A percentile compares a stretch with the other conserved stretches of the same genome.
Conservation (phyloP, 2,888 invertebrate genomes). For the Lithophane leautieri region DNA sequence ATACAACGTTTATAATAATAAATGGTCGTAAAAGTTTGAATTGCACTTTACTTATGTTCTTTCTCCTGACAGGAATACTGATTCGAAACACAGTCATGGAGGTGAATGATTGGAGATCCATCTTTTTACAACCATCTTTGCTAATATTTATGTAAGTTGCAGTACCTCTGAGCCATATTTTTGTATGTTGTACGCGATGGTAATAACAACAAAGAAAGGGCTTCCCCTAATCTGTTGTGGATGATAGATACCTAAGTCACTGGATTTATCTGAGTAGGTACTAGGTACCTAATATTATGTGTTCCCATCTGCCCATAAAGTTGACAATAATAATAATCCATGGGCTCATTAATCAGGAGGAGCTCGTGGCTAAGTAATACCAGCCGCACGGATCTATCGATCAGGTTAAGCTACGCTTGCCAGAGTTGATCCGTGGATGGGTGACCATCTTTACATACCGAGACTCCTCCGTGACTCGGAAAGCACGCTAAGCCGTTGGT, state of each 20-base stretch:
- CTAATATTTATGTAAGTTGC: background rate
- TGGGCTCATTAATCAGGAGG: too few species aligned
- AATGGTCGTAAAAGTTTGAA: constrained; percentile 8
- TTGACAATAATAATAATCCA: too few species aligned
- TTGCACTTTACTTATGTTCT: constrained; percentile 6
- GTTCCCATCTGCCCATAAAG: too few species aligned
- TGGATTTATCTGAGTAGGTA: too few species aligned
- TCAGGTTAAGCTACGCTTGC: too few species aligned
- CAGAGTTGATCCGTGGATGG: too few species aligned
- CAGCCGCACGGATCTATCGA: too few species aligned
- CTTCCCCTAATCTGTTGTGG: background rate
- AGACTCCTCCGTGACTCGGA: too few species aligned
- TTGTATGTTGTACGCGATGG: background rate
- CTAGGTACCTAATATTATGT: too few species aligned
- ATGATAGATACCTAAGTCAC: background rate
- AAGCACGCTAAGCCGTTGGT: too few species aligned
- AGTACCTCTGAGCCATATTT: background rate
- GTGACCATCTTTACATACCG: too few species aligned
- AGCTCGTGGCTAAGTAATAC: too few species aligned
- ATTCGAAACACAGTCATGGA: constrained; percentile 3
- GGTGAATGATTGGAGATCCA: background rate
- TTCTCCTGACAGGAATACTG: background rate
- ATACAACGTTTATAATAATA: constrained; percentile 30
- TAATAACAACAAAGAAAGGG: background rate
- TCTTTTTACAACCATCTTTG: background rate